Evolutionary conservation across 2,797 vertebrate genomes (phyloP), one percentile per base, ranked within the genome.

Genomic region (Chelon auratus): DNA sequence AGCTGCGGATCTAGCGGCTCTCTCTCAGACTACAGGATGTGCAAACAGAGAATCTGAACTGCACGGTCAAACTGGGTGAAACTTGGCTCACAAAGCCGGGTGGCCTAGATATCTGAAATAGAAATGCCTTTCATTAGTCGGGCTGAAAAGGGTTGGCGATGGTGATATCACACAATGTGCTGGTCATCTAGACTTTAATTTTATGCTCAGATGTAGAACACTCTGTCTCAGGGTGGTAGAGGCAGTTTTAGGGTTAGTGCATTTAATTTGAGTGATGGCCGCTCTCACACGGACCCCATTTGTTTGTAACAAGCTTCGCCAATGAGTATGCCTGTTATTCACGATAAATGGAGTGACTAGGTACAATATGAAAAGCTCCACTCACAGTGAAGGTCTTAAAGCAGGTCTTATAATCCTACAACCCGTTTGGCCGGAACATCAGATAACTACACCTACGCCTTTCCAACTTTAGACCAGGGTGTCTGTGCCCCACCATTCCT

Each of bases 91-190:
- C 26, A 33, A 73, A 62, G 68, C 47, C 13, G 2, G 17, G 4
- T 77, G 75, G 81, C 80, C 78, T 22, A 84, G n/a, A 71, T 76
- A 22, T 45, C 62, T 5, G 6, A 79, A 58, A 73, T 43, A 76
- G 56, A 76, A 56, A 78, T 33, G 45, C 59, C 43, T 69, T 37
- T 61, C 30, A 61, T 45, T 39, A 55, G 48, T 33, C 9, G 53
- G 51, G 56, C 37, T 39, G 56, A 52, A 39, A 17, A 56, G 53
- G 74, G 61, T 47, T 55, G 65, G 52, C 11, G 57, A 33, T n/a
- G 26, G 45, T 22, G 22, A 10, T 8, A 30, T 30, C 9, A 17
- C 53, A 50, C 55, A 43, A 39, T 52, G 4, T 30, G 36, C n/a
- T 4, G n/a, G 18, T 58, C 1, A 1, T 14, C 33, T 17, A 43